These are phyloP conservation scores for Papilio xuthus DNA, from an alignment of 1,140 invertebrate species.

Conservation along the genomic window DNA sequence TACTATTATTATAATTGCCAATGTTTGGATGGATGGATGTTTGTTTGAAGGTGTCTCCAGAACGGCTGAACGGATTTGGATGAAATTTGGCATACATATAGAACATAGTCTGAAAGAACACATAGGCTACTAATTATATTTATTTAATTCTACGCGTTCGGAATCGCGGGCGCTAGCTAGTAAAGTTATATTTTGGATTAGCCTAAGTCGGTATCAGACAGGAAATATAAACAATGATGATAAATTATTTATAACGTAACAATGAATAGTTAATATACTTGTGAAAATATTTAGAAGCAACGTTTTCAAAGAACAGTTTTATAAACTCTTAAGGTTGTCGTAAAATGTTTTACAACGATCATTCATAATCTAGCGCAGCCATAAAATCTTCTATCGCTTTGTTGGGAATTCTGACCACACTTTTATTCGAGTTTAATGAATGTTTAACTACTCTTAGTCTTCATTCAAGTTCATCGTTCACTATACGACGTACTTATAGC, in stretches of 20 bases:
- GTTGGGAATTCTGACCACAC: constrained; percentile 48
- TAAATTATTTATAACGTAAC: not conserved
- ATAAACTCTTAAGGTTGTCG: constrained; percentile 44
- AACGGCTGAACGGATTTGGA: too few species aligned
- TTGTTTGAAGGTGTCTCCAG: too few species aligned
- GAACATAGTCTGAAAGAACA: too few species aligned
- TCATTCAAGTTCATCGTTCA: constrained; percentile 20
- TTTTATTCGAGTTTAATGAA: constrained; percentile 52
- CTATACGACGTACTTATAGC: constrained; percentile 44
- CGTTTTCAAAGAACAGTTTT: not conserved
- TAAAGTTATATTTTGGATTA: too few species aligned
- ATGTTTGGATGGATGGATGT: too few species aligned
- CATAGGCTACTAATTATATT: too few species aligned
- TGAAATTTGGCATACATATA: too few species aligned
- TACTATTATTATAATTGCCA: too few species aligned
- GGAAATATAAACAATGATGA: not conserved
- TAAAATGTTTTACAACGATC: constrained; percentile 55
- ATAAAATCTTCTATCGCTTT: constrained; percentile 53
- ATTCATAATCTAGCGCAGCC: constrained; percentile 40
- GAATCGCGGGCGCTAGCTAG: too few species aligned
- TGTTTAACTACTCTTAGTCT: constrained; percentile 46
- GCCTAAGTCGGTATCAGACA: not conserved
- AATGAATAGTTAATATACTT: not conserved
- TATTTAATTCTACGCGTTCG: too few species aligned
- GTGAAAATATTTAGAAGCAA: not conserved